Percentiles rank a stretch among this genome's conserved stretches.
Evolutionary conservation across 2,888 invertebrate species (phyloP).

Genomic region (Arge pagana): DNA sequence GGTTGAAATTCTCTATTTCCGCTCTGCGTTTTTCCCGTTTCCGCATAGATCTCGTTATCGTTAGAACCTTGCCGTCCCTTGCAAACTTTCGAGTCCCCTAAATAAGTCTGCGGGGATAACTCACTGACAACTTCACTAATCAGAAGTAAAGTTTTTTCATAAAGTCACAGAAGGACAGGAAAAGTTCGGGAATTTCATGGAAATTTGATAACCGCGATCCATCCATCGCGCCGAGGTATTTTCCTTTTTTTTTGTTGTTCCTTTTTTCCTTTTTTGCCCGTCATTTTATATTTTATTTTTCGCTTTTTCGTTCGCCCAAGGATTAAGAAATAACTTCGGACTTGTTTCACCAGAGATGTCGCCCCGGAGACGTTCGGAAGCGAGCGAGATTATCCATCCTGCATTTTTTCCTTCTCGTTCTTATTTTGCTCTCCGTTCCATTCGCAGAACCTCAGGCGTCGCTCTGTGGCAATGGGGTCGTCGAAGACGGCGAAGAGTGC

Average conservation of each 20-base stretch:
- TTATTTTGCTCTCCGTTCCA: constrained; percentile 11
- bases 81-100: constrained; percentile 5
- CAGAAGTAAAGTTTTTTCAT: constrained; percentile 17
- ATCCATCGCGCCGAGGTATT: background rate
- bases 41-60: constrained; percentile 9
- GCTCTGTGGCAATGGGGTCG: constrained; percentile 97
- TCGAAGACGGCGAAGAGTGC: constrained; percentile 96
- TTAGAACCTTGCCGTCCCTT: background rate
- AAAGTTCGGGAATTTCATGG: background rate
- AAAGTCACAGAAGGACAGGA: background rate
- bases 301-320: too few species aligned
- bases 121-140: constrained; percentile 11
- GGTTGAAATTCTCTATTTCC: too few species aligned
- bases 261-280: too few species aligned
- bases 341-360: too few species aligned
- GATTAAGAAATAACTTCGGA: background rate
- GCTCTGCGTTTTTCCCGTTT: too few species aligned
- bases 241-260: too few species aligned
- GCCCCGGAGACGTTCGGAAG: too few species aligned
- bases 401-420: background rate
- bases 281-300: too few species aligned
- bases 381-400: background rate
- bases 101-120: constrained; percentile 11
- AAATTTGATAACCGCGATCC: constrained; percentile 2
- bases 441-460: constrained; percentile 84